Evolutionary conservation across 2,113 vertebrate species (phyloP).

Genomic region (Canis aureus): DNA sequence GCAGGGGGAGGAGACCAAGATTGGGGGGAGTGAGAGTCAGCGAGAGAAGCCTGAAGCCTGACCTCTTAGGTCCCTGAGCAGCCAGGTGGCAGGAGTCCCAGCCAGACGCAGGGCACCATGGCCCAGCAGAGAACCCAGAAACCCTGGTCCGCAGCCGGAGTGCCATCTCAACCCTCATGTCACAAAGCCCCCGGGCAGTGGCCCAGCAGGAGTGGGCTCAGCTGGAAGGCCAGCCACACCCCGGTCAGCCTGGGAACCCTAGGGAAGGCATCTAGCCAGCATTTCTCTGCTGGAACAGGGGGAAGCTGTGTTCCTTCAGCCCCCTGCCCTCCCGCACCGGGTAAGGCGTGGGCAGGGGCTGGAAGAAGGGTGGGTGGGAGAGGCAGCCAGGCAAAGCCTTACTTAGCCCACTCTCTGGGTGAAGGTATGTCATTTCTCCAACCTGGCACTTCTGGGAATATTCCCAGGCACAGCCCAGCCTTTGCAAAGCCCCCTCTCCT

Average conservation of each 20-base stretch:
- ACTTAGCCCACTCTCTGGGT: not conserved
- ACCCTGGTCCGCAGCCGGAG: not conserved
- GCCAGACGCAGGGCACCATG: not conserved
- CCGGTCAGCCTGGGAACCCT: constrained; percentile 69
- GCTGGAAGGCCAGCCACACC: constrained; percentile 72
- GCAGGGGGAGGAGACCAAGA: not conserved
- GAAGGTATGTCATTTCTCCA: not conserved
- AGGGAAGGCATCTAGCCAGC: constrained; percentile 66
- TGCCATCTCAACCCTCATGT: not conserved
- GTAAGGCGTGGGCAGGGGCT: not conserved
- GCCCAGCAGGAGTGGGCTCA: constrained; percentile 60
- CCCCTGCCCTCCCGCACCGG: not conserved
- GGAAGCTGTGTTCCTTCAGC: constrained; percentile 70
- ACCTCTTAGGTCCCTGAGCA: not conserved
- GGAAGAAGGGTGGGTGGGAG: constrained; percentile 55
- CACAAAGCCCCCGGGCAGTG: constrained; percentile 17
- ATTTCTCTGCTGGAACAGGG: constrained; percentile 68
- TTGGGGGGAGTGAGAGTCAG: not conserved
- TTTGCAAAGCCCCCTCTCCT: not conserved
- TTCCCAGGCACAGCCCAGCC: constrained; percentile 37
- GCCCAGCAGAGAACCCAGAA: not conserved
- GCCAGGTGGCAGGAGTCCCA: constrained; percentile 5
- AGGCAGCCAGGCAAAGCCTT: constrained; percentile 16
- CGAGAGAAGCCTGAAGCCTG: not conserved
- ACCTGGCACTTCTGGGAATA: constrained; percentile 58